Base-by-base conservation (phyloP, 2,888 invertebrate genomes). In the Xanthorhoe spadicearia region DNA sequence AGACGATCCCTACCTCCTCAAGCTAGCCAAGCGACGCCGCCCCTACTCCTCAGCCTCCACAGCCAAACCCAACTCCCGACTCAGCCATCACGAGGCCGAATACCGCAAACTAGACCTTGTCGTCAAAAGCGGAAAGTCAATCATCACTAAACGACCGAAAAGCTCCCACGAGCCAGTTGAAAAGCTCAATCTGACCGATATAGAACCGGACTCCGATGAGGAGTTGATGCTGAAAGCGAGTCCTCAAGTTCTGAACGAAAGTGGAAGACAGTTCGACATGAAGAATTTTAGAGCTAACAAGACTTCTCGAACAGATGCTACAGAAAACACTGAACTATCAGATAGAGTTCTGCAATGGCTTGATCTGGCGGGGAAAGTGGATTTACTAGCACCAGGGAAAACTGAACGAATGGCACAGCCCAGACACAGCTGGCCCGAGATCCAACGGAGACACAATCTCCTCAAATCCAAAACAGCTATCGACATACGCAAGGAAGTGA, bases 311-410 rank as follows among this genome's bases (percentile, higher is more conserved):
- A 74, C 74, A 0, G 92, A 92, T 1, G 76, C 74, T 0, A 85
- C 86, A 64, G 88, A 88, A 56, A 88, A 84, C 69, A 90, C 85
- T 0, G 92, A 92, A n/a, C 75, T 93, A 18, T 93, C 96, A 0
- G 96, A 97, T 68, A 93, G 96, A 61, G 97, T 97, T 0, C 86
- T 97, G 3, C 95, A 96, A 76, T 97, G 97, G 97, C 80, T 97
- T 72, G 96, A 97, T 81, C 87, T 97, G 63, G 96, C 96, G 0
- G 96, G 95, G 0, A 94, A 94, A 77, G 90, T 93, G 2, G 90
- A 92, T 73, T 76, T 93, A 32, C 70, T 93, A 17, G 84, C 86
- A n/a, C 84, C 89, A 2, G 85, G 86, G 13, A 88, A 84, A 32
- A 80, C 71, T 0, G 88, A 89, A 63, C 74, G 92, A 49, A 88